Conservation (phyloP, 2,797 vertebrate genomes). For the Typhlichthys eigenmanni region DNA sequence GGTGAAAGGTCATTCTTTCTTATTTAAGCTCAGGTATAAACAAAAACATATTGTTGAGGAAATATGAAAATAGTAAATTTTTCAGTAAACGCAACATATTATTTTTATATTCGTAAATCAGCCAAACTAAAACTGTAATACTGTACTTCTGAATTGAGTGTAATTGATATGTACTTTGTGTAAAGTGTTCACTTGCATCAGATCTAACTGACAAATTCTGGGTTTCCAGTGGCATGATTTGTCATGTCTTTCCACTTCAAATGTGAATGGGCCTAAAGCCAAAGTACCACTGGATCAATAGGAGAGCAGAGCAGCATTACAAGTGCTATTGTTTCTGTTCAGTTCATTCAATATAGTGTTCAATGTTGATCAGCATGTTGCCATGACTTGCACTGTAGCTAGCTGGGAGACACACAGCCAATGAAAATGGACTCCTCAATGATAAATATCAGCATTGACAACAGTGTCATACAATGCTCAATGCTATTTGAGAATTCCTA, state of each 20-base stretch:
- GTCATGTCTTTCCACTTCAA: conserved; percentile 58
- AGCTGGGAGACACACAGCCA: conserved; percentile 39
- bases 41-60: no score
- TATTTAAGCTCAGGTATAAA: no score
- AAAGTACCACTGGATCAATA: conserved; percentile 59
- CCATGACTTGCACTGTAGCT: conserved; percentile 40
- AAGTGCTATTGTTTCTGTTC: conserved; percentile 33
- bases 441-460: conserved; percentile 50
- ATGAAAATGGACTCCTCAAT: conserved; percentile 47
- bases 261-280: conserved; percentile 39
- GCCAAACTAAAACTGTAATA: no score
- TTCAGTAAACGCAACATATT: no score
- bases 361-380: conserved; percentile 43
- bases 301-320: conserved; percentile 38
- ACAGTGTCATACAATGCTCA: conserved; percentile 24
- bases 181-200: no score
- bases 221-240: neutral
- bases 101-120: no score
- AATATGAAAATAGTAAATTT: no score
- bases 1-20: no score
- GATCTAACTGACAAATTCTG: neutral
- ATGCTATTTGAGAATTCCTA: neutral
- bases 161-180: no score
- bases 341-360: conserved; percentile 55
- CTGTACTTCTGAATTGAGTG: no score